Conservation (phyloP, 2,113 vertebrate genomes). For the Rhabdomys dilectus region DNA sequence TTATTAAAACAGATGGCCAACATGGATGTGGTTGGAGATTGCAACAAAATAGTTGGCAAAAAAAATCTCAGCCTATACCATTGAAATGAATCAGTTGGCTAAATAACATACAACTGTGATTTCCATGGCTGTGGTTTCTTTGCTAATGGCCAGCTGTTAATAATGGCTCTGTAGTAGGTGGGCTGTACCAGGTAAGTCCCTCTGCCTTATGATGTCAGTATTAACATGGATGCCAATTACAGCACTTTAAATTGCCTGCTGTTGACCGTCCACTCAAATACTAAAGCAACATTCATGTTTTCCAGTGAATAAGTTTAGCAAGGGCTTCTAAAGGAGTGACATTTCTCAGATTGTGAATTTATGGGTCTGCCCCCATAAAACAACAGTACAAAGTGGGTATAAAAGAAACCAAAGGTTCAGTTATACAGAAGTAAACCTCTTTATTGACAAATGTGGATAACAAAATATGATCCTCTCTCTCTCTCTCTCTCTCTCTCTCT, state of each 20-base stretch:
- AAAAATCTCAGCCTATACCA: background rate
- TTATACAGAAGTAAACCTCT: background rate
- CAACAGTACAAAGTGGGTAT: background rate
- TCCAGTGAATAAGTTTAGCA: background rate
- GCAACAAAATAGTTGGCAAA: background rate
- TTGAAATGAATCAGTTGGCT: background rate
- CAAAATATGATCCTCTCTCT: background rate
- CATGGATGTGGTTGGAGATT: too few relatives aligned
- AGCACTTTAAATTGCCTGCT: background rate
- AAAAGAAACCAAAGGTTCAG: background rate
- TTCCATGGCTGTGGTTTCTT: background rate
- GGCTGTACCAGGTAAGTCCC: background rate
- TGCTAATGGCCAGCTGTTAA: background rate
- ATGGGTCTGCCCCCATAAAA: background rate
- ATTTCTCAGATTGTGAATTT: background rate
- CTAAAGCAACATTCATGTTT: background rate
- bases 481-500: background rate
- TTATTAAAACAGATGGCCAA: slow-evolving; percentile 32
- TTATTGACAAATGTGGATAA: background rate
- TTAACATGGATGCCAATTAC: background rate
- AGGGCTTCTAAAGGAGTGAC: background rate
- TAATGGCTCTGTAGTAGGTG: background rate
- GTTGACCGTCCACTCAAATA: background rate
- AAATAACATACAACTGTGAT: background rate
- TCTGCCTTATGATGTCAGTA: background rate